These are phyloP conservation scores for Netelia inedita DNA, from an alignment of 2,888 invertebrate genomes.

Conservation along the genomic window DNA sequence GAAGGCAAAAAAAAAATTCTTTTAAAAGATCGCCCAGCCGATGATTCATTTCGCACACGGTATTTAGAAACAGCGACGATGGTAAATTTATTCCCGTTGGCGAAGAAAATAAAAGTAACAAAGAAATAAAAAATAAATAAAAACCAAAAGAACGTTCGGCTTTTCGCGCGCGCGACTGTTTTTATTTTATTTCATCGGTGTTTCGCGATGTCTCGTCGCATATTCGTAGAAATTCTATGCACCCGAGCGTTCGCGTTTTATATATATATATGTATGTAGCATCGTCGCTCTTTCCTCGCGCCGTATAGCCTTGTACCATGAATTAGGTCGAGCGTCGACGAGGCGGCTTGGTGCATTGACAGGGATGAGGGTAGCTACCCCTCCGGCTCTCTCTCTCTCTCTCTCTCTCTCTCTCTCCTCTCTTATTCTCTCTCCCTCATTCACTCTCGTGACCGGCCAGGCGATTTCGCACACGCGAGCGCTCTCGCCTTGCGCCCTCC, in stretches of 20 bases:
- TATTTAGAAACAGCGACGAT: not conserved
- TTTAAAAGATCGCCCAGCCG: too few species aligned
- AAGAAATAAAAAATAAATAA: too few species aligned
- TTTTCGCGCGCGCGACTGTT: not conserved
- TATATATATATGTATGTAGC: not conserved
- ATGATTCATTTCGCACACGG: not conserved
- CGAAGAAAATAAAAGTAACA: too few species aligned
- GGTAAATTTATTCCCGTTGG: not conserved
- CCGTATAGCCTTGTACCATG: slow-evolving; percentile 80
- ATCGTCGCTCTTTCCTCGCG: not conserved
- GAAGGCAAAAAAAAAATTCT: not conserved
- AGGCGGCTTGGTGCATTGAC: slow-evolving; percentile 76
- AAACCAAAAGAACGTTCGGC: not conserved
- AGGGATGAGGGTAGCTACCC: slow-evolving; percentile 70
- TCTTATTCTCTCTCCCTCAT: slow-evolving; percentile 48
- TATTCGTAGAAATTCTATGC: too few species aligned
- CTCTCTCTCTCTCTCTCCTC: slow-evolving; percentile 53
- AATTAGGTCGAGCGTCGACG: slow-evolving; percentile 78
- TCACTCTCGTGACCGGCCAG: slow-evolving; percentile 61
- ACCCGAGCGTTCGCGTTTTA: not conserved
- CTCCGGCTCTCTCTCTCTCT: slow-evolving; percentile 51
- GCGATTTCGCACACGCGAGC: slow-evolving; percentile 40
- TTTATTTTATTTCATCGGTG: not conserved
- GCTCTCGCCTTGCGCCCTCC: slow-evolving; percentile 18
- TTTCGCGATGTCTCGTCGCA: not conserved